Percentiles rank a stretch among this genome's conserved stretches.
Evolutionary conservation across 2,113 vertebrate genomes (phyloP).

Genomic region (Noturus placidus): DNA sequence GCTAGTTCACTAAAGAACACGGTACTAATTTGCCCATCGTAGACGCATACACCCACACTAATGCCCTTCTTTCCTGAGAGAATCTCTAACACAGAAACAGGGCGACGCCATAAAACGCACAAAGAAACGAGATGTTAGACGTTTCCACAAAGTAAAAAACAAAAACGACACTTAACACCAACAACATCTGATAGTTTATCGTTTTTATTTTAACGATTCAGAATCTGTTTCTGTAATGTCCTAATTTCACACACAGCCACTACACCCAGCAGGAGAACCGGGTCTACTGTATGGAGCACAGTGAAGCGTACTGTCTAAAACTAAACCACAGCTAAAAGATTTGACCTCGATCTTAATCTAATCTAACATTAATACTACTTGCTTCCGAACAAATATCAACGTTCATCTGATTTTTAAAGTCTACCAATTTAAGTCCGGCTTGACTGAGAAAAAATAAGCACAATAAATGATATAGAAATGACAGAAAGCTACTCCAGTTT

Average conservation of each 20-base stretch:
- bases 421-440: neutral
- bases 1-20: conserved; percentile 23
- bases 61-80: conserved; percentile 45
- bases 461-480: neutral
- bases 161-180: neutral
- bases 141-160: neutral
- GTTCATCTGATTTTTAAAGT: neutral
- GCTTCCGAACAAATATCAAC: neutral
- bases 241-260: conserved; percentile 7
- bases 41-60: conserved; percentile 14
- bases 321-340: conserved; percentile 15
- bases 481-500: neutral
- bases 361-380: conserved; percentile 11
- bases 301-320: conserved; percentile 8
- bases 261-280: neutral
- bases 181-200: neutral
- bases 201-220: neutral
- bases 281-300: conserved; percentile 23
- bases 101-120: conserved; percentile 24
- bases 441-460: neutral
- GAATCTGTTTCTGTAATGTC: neutral
- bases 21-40: neutral
- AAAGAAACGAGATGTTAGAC: neutral
- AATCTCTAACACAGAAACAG: conserved; percentile 40
- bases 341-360: conserved; percentile 14